phyloP scores from a whole-genome alignment of 2,888 invertebrate species.

The Sarcophaga variegata region DNA sequence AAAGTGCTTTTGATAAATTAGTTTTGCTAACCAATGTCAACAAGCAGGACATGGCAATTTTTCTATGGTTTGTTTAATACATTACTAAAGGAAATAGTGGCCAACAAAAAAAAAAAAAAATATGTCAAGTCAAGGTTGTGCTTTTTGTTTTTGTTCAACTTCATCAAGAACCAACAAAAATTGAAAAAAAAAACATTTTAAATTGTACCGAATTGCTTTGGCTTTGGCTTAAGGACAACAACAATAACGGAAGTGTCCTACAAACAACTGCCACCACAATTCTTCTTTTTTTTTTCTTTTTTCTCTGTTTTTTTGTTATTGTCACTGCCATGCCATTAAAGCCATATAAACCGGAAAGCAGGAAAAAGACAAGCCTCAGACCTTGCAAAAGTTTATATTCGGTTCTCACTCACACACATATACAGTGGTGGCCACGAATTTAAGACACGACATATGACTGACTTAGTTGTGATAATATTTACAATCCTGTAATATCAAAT shows the following conservation, averaged over 20 bases:
- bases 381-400: constrained; percentile 15
- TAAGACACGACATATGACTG: no score
- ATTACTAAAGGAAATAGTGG: no score
- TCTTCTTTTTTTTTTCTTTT: not conserved
- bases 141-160: not conserved
- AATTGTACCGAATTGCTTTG: not conserved
- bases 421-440: no score
- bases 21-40: no score
- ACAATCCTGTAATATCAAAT: no score
- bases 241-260: not conserved
- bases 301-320: not conserved
- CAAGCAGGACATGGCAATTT: no score
- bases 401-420: no score
- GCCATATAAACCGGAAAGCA: constrained; percentile 18
- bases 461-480: no score
- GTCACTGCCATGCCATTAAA: constrained; percentile 4
- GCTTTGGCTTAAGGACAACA: not conserved
- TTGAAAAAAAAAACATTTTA: not conserved
- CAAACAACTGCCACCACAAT: not conserved
- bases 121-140: not conserved
- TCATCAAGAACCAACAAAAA: not conserved
- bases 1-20: no score
- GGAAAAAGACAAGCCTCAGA: constrained; percentile 38
- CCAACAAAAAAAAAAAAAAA: not conserved
- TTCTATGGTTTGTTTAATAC: no score